A percentile compares a stretch with the other conserved stretches of the same genome.
Evolutionary conservation across 2,888 invertebrate genomes (phyloP).

Genomic region (Esperia sulphurella): DNA sequence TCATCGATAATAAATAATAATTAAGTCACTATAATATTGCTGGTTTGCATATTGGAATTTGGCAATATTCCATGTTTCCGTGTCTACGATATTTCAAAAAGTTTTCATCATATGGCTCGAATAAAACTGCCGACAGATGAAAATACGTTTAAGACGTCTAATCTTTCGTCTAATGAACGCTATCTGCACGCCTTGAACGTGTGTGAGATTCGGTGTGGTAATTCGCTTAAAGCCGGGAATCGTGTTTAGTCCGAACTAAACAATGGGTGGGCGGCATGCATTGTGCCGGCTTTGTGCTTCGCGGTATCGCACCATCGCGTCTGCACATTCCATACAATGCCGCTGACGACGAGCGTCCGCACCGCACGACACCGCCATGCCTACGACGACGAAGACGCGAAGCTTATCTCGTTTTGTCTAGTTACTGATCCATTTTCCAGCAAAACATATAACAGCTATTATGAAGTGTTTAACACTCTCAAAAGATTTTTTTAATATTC

Average conservation of each 20-base stretch:
- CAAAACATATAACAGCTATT: neutral
- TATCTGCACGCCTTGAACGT: slow-evolving; percentile 3
- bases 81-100: slow-evolving; percentile 24
- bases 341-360: slow-evolving; percentile 21
- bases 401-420: slow-evolving; percentile 24
- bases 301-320: slow-evolving; percentile 49
- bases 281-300: slow-evolving; percentile 65
- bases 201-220: slow-evolving; percentile 34
- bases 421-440: neutral
- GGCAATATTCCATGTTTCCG: slow-evolving; percentile 33
- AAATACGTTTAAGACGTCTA: neutral
- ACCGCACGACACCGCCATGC: slow-evolving; percentile 16
- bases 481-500: neutral
- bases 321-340: slow-evolving; percentile 43
- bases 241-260: slow-evolving; percentile 57
- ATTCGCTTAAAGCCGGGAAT: slow-evolving; percentile 51
- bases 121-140: slow-evolving; percentile 1
- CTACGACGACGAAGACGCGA: slow-evolving; percentile 14
- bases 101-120: slow-evolving; percentile 3
- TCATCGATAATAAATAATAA: slow-evolving; percentile 21
- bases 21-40: slow-evolving; percentile 23
- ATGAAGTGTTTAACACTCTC: slow-evolving; percentile 4
- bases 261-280: slow-evolving; percentile 54
- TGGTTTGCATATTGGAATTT: slow-evolving; percentile 30
- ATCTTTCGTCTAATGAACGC: neutral